These are phyloP conservation scores for Nymphalis urticae DNA, from an alignment of 2,888 invertebrate genomes.

Conservation along the genomic window DNA sequence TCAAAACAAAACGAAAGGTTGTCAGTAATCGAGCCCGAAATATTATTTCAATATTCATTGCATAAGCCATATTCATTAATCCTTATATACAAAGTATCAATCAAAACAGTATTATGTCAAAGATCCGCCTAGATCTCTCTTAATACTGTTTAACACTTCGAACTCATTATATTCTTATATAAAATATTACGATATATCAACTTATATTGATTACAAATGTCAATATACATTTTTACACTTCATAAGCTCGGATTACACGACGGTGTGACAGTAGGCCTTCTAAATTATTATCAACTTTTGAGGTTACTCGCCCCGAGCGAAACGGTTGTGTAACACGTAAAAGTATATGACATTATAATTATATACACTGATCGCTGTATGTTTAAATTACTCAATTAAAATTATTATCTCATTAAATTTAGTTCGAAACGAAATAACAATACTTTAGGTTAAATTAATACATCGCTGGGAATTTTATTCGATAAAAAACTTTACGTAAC, in stretches of 20 bases:
- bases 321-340: conserved; percentile 4
- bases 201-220: background rate
- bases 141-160: too few species aligned
- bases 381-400: conserved; percentile 4
- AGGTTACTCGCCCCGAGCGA: conserved; percentile 10
- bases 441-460: too few species aligned
- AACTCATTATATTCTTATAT: background rate
- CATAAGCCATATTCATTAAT: too few species aligned
- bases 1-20: too few species aligned
- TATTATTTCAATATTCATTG: too few species aligned
- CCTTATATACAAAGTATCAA: too few species aligned
- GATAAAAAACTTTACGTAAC: too few species aligned
- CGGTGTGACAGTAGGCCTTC: conserved; percentile 12
- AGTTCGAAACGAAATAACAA: background rate
- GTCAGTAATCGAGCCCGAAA: too few species aligned
- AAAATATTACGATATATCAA: background rate
- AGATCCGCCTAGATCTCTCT: too few species aligned
- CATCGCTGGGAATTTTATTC: too few species aligned
- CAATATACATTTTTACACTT: background rate
- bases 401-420: background rate
- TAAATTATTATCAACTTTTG: conserved; percentile 18
- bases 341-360: background rate
- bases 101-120: too few species aligned
- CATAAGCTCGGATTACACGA: background rate
- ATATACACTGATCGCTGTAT: conserved; percentile 6